These are phyloP conservation scores for Globicephala melas DNA, from an alignment of 2,113 vertebrate species.

Conservation along the genomic window DNA sequence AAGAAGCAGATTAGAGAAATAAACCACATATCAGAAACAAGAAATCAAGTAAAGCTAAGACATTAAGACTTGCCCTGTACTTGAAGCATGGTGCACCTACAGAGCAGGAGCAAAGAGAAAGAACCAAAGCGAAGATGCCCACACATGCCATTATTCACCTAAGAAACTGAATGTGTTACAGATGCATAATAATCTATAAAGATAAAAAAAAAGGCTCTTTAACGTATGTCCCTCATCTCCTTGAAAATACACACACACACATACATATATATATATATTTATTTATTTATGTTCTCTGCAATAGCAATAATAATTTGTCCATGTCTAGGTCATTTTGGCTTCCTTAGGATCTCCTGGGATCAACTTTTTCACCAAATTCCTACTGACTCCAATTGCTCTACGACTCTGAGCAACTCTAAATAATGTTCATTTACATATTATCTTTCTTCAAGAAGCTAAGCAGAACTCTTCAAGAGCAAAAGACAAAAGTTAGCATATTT, in stretches of 20 bases:
- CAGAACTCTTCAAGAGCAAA: neutral
- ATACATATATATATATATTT: too few relatives aligned
- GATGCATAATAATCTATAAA: neutral
- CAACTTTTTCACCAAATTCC: neutral
- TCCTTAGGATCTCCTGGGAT: neutral
- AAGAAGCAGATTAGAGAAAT: neutral
- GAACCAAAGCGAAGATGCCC: neutral
- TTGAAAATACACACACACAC: neutral
- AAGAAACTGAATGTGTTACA: neutral
- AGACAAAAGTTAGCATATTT: neutral
- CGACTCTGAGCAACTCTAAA: neutral
- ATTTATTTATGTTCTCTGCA: neutral
- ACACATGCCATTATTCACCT: neutral
- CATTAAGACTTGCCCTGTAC: neutral
- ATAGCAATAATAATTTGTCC: neutral
- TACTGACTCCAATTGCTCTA: neutral
- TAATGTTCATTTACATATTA: neutral
- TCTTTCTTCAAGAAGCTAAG: neutral
- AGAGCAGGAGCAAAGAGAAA: neutral
- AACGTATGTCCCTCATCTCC: neutral
- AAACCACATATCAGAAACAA: neutral
- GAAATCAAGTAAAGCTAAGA: neutral
- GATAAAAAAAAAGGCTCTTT: neutral
- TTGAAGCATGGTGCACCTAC: neutral
- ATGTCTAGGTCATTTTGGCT: neutral